Evolutionary conservation across 2,797 vertebrate species (phyloP).

Genomic region (Mycteria americana): DNA sequence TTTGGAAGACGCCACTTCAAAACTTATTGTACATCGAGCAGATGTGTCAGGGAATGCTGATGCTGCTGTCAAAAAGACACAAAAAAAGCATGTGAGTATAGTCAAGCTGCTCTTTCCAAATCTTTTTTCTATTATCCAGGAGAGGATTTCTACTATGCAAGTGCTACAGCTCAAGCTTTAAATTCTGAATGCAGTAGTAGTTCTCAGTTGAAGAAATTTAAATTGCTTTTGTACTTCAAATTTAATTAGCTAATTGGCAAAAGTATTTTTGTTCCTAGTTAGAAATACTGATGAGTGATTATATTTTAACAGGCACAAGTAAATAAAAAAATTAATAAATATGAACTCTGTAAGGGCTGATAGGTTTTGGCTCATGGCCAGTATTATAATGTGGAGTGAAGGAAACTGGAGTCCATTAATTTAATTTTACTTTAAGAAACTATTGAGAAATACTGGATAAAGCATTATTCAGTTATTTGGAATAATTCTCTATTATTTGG

Average conservation of each 20-base stretch:
- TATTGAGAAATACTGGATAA: background rate
- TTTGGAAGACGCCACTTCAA: background rate
- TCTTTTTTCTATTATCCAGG: background rate
- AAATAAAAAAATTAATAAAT: background rate
- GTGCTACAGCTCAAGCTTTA: background rate
- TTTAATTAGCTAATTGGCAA: background rate
- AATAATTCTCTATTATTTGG: too few relatives aligned
- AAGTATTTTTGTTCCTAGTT: background rate
- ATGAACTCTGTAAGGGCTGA: background rate
- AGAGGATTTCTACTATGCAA: background rate
- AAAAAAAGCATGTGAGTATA: constrained; percentile 3
- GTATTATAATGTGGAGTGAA: background rate
- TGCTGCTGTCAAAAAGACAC: background rate
- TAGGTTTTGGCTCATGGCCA: background rate
- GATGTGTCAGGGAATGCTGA: background rate
- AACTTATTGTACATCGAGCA: background rate
- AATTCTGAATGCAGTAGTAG: background rate
- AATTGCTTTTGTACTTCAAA: background rate
- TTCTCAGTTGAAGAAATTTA: background rate
- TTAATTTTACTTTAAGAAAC: background rate
- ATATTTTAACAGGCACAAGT: background rate
- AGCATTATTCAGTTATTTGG: background rate
- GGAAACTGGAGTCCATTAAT: background rate
- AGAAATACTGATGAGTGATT: background rate
- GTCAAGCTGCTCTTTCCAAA: background rate